phyloP scores from a whole-genome alignment of 1,140 invertebrate genomes.

The Eueides isabella region DNA sequence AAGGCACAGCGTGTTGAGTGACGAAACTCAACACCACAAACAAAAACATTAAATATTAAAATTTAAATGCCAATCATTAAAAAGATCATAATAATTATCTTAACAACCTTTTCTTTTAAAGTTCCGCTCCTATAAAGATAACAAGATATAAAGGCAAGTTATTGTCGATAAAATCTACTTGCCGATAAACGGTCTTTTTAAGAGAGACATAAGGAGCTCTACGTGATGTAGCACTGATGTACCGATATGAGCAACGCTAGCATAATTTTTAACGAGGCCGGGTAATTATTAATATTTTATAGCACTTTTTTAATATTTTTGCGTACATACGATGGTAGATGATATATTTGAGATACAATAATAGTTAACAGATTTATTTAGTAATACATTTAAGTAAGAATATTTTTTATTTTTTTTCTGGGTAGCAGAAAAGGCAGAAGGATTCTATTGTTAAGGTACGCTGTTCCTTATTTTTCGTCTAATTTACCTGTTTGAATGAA shows the following conservation, averaged over 20 bases:
- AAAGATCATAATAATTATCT: not conserved
- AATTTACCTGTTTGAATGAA: too few relatives aligned
- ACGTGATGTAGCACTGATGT: slow-evolving; percentile 5
- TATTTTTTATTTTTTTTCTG: too few relatives aligned
- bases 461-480: too few relatives aligned
- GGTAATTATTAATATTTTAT: not conserved
- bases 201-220: not conserved
- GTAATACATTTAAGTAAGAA: too few relatives aligned
- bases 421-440: too few relatives aligned
- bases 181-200: slow-evolving; percentile 11
- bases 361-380: too few relatives aligned
- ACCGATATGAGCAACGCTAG: not conserved
- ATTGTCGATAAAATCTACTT: slow-evolving; percentile 10
- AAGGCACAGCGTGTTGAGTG: too few relatives aligned
- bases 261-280: not conserved
- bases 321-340: not conserved
- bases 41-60: too few relatives aligned
- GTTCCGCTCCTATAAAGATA: not conserved
- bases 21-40: too few relatives aligned
- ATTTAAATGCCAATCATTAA: too few relatives aligned
- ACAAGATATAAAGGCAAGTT: slow-evolving; percentile 10
- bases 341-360: too few relatives aligned
- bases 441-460: too few relatives aligned
- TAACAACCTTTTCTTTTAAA: not conserved
- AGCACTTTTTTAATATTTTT: not conserved